Conservation (phyloP, 2,888 invertebrate genomes). For the Rhodophaea formosa region DNA sequence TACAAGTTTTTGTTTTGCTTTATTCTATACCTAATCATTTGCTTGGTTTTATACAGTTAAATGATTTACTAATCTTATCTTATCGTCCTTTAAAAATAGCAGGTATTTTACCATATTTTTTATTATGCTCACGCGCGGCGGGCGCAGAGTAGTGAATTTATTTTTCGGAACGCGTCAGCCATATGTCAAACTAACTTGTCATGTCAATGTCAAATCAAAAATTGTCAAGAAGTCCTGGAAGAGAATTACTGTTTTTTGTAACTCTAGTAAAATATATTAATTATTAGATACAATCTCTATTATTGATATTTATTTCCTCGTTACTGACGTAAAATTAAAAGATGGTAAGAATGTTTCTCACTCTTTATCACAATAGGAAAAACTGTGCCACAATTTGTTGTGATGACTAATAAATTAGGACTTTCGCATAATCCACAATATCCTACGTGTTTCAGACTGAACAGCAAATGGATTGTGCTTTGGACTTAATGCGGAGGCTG, state of each 20-base stretch:
- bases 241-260: not conserved
- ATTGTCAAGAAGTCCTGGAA: not conserved
- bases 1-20: too few relatives aligned
- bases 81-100: too few relatives aligned
- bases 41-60: too few relatives aligned
- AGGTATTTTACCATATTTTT: too few relatives aligned
- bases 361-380: conserved; percentile 5
- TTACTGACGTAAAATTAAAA: not conserved
- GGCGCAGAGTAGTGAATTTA: too few relatives aligned
- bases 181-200: not conserved
- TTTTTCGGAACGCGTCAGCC: not conserved
- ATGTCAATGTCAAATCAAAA: conserved; percentile 1
- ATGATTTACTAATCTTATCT: too few relatives aligned
- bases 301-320: not conserved
- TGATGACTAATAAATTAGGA: conserved; percentile 72
- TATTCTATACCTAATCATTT: too few relatives aligned
- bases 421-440: conserved; percentile 42
- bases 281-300: not conserved
- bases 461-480: conserved; percentile 98
- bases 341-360: conserved; percentile 2
- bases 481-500: conserved; percentile 98
- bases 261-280: not conserved
- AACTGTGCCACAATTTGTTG: conserved; percentile 49
- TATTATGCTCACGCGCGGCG: too few relatives aligned
- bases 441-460: conserved; percentile 85